These are phyloP conservation scores for Heliconius congener DNA, from an alignment of 1,140 invertebrate species.

Conservation along the genomic window DNA sequence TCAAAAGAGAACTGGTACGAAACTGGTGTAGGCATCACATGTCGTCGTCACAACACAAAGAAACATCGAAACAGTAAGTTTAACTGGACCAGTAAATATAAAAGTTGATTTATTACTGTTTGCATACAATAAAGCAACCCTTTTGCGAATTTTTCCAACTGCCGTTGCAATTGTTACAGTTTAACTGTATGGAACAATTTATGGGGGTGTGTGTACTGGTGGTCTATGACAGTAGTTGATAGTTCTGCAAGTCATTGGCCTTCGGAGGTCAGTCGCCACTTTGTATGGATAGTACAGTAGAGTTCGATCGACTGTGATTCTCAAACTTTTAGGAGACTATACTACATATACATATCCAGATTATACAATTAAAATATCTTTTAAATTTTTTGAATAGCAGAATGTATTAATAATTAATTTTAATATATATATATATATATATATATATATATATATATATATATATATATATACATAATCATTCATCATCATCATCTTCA, in stretches of 20 bases:
- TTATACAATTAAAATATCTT: no score
- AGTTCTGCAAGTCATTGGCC: constrained; percentile 68
- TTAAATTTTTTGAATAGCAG: no score
- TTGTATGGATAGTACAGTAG: constrained; percentile 49
- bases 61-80: constrained; percentile 15
- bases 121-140: constrained; percentile 62
- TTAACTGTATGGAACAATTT: constrained; percentile 64
- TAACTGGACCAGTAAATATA: constrained; percentile 24
- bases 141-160: constrained; percentile 66
- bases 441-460: no score
- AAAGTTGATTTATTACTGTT: constrained; percentile 40
- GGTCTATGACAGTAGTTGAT: constrained; percentile 58
- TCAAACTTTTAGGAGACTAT: constrained; percentile 46
- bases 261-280: constrained; percentile 72
- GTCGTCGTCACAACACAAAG: background rate
- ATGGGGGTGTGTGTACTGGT: constrained; percentile 60
- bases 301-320: constrained; percentile 43
- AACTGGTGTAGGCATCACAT: background rate
- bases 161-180: constrained; percentile 69
- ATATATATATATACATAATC: no score
- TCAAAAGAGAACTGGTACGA: background rate
- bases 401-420: no score
- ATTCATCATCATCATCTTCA: background rate
- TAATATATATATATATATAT: no score
- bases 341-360: no score